These are phyloP conservation scores for Crotalus tigris DNA, from an alignment of 2,113 vertebrate species.

Conservation along the genomic window DNA sequence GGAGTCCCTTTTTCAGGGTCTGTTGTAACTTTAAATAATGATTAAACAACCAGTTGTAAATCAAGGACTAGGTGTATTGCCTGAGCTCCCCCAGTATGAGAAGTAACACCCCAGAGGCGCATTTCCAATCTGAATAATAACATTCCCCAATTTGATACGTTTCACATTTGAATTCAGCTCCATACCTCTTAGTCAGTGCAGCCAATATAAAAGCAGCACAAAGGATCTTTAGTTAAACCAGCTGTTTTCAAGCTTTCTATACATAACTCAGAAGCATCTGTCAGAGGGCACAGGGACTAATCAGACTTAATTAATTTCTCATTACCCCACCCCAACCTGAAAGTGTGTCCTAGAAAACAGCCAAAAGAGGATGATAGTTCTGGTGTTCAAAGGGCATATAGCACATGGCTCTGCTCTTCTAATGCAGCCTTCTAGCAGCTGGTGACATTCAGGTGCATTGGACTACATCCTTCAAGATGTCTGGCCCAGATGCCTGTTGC, in stretches of 20 bases:
- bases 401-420: not conserved
- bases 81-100: not conserved
- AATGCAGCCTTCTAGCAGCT: not conserved
- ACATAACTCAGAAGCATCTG: not conserved
- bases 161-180: not conserved
- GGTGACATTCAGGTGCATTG: not conserved
- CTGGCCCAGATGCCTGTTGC: not conserved
- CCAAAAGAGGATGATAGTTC: not conserved
- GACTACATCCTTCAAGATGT: not conserved
- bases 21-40: not conserved
- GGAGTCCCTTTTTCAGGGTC: not conserved
- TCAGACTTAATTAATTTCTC: not conserved
- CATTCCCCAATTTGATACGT: not conserved
- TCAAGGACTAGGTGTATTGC: not conserved
- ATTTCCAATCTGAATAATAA: not conserved
- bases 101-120: not conserved
- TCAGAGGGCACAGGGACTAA: not conserved
- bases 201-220: not conserved
- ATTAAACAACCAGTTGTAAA: not conserved
- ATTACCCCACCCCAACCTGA: not conserved
- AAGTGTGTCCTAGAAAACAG: not conserved
- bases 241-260: not conserved
- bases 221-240: not conserved
- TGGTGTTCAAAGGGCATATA: not conserved
- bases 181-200: not conserved